phyloP scores from a whole-genome alignment of 2,113 vertebrate species.

The Silurus asotus region DNA sequence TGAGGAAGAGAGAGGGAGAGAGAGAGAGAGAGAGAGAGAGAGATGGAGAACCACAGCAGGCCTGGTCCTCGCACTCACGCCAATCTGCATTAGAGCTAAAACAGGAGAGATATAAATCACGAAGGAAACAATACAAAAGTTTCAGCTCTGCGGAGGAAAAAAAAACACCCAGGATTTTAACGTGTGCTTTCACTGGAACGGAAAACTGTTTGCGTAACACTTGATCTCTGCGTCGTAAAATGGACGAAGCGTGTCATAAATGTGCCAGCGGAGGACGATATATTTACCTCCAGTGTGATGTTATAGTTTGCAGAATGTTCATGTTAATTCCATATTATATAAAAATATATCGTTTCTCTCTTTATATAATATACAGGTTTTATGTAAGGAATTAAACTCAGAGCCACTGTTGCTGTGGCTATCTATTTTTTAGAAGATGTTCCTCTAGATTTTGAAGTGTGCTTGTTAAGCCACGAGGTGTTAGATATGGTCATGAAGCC shows the following conservation, averaged over 20 bases:
- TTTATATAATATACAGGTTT: background rate
- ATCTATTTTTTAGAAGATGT: too few species aligned
- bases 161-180: background rate
- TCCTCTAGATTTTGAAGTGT: too few species aligned
- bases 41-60: background rate
- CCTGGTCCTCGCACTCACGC: background rate
- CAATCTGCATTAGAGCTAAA: background rate
- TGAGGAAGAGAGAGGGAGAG: background rate
- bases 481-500: too few species aligned
- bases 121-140: background rate
- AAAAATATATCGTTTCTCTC: background rate
- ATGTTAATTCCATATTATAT: background rate
- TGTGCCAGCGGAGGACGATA: background rate
- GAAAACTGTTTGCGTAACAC: background rate
- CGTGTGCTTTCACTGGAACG: background rate
- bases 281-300: background rate
- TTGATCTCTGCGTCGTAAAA: background rate
- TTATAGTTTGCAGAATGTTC: background rate
- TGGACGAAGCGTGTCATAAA: background rate
- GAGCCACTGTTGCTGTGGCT: too few species aligned
- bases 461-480: too few species aligned
- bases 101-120: slow-evolving; percentile 11
- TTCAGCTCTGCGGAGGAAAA: background rate
- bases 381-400: background rate
- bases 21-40: slow-evolving; percentile 18